phyloP scores from a whole-genome alignment of 2,888 invertebrate genomes.

The Andrena fulva region DNA sequence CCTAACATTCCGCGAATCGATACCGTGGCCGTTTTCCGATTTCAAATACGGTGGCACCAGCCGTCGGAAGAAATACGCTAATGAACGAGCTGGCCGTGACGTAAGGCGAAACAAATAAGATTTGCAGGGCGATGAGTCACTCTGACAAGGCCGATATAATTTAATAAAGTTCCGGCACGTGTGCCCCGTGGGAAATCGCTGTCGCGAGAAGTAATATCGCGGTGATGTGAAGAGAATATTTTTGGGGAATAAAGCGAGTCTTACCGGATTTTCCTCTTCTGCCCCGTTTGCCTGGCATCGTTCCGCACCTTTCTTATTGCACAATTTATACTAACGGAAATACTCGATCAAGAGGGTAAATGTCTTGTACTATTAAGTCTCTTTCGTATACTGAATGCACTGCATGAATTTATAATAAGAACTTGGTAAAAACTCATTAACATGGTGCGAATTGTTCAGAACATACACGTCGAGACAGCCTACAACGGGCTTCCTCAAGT shows the following conservation, averaged over 20 bases:
- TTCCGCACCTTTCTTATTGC: slow-evolving; percentile 85
- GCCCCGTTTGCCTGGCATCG: slow-evolving; percentile 91
- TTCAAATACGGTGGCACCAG: neutral
- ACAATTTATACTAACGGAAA: slow-evolving; percentile 87
- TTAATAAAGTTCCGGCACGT: slow-evolving; percentile 40
- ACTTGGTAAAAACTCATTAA: slow-evolving; percentile 91
- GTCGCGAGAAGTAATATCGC: neutral
- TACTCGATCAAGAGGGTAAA: slow-evolving; percentile 93
- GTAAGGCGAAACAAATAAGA: slow-evolving; percentile 61
- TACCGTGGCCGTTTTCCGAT: neutral
- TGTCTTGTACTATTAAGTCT: slow-evolving; percentile 90
- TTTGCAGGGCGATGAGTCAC: slow-evolving; percentile 69
- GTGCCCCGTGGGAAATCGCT: slow-evolving; percentile 16
- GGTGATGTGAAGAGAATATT: neutral
- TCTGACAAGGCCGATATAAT: slow-evolving; percentile 58
- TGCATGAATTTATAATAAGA: slow-evolving; percentile 90
- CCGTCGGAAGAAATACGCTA: neutral
- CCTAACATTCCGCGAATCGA: slow-evolving; percentile 30
- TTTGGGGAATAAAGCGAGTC: slow-evolving; percentile 67
- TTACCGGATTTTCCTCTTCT: slow-evolving; percentile 91
- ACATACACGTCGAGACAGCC: slow-evolving; percentile 84
- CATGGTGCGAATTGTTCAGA: slow-evolving; percentile 86
- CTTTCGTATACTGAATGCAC: slow-evolving; percentile 89
- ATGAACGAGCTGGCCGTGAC: slow-evolving; percentile 40
- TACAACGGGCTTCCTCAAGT: slow-evolving; percentile 80